A percentile compares a stretch with the other conserved stretches of the same genome.
Conservation (phyloP, 2,113 vertebrate species). For the Rhagologus leucostigma region DNA sequence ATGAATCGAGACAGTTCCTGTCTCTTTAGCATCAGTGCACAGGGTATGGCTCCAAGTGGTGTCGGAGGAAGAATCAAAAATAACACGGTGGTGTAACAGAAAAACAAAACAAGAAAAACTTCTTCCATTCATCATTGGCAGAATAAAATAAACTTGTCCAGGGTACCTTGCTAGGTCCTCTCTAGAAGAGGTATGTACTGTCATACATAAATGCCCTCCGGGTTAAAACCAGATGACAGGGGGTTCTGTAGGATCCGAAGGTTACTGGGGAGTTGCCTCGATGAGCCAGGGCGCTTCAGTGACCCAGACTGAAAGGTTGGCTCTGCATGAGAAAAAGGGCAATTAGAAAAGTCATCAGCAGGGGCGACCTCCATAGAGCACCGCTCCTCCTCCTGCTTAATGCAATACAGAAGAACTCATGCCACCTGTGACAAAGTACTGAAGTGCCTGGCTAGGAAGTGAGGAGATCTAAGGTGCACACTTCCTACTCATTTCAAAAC, state of each 20-base stretch:
- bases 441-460: background rate
- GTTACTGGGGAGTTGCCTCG: conserved; percentile 83
- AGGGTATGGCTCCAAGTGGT: conserved; percentile 63
- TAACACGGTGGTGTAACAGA: background rate
- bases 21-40: conserved; percentile 70
- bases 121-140: conserved; percentile 56
- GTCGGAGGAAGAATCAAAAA: conserved; percentile 36
- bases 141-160: conserved; percentile 43
- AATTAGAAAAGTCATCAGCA: background rate
- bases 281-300: conserved; percentile 84
- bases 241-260: conserved; percentile 90
- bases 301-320: conserved; percentile 82
- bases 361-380: background rate
- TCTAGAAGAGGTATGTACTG: conserved; percentile 40
- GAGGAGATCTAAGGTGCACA: background rate
- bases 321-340: conserved; percentile 67
- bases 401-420: background rate
- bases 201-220: conserved; percentile 97
- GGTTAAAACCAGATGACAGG: conserved; percentile 88
- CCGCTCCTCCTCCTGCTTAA: background rate
- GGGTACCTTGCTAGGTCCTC: conserved; percentile 46
- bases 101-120: background rate
- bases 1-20: background rate
- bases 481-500: background rate
- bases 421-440: background rate